phyloP scores from a whole-genome alignment of 2,113 vertebrate species.

The Trematomus loennbergii region DNA sequence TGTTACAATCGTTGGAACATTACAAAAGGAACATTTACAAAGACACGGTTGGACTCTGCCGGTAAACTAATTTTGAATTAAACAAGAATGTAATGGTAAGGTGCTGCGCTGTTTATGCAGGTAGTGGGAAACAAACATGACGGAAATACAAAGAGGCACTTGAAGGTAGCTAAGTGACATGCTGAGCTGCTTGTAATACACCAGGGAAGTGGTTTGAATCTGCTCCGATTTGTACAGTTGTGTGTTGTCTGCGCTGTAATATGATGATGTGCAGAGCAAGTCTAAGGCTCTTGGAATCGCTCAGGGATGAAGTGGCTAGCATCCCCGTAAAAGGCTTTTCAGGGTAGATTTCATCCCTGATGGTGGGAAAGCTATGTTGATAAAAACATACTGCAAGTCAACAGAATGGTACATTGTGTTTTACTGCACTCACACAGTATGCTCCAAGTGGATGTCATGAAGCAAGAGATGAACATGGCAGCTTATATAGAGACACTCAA shows the following conservation, averaged over 20 bases:
- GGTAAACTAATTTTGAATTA: constrained; percentile 1
- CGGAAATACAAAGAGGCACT: constrained; percentile 4
- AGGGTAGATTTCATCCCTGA: constrained; percentile 61
- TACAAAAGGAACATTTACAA: background rate
- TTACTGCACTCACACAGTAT: constrained; percentile 8
- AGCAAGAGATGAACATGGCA: background rate
- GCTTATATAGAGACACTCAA: background rate
- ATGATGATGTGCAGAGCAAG: constrained; percentile 41
- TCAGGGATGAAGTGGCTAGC: constrained; percentile 42
- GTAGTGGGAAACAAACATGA: constrained; percentile 1
- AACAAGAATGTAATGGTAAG: background rate
- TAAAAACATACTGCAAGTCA: constrained; percentile 45
- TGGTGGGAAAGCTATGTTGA: constrained; percentile 56
- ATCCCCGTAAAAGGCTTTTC: constrained; percentile 41
- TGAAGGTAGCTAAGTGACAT: constrained; percentile 20
- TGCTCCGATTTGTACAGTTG: constrained; percentile 15
- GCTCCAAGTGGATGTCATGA: background rate
- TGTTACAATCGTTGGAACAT: background rate
- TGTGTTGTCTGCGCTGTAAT: constrained; percentile 30
- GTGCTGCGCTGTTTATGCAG: background rate
- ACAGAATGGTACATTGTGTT: constrained; percentile 46
- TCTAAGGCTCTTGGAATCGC: constrained; percentile 47
- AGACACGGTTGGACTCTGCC: constrained; percentile 5
- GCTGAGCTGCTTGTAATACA: constrained; percentile 24
- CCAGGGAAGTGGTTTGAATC: constrained; percentile 25